Conservation (phyloP, 2,797 vertebrate species). For the Apogon talboti region DNA sequence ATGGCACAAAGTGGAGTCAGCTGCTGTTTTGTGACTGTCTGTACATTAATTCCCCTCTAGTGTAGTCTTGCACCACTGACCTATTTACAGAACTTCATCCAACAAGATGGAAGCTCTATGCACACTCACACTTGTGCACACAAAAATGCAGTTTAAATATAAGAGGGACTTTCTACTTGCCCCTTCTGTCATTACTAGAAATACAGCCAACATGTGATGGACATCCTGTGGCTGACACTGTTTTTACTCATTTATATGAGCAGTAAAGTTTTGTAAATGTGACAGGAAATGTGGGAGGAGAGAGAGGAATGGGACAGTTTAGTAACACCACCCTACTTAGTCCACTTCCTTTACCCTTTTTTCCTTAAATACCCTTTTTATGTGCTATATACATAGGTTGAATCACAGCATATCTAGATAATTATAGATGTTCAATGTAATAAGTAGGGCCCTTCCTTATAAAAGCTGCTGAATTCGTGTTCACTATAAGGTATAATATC, state of each 20-base stretch:
- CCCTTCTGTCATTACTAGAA: slow-evolving; percentile 8
- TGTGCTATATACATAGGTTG: slow-evolving; percentile 27
- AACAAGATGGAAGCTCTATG: slow-evolving; percentile 18
- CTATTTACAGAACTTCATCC: slow-evolving; percentile 61
- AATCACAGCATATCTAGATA: slow-evolving; percentile 47
- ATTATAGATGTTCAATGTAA: slow-evolving; percentile 44
- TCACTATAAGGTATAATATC: slow-evolving; percentile 35
- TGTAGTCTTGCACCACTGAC: slow-evolving; percentile 51
- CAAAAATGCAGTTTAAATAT: slow-evolving; percentile 23
- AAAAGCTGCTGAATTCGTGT: slow-evolving; percentile 46
- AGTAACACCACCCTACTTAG: slow-evolving; percentile 16
- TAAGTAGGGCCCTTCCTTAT: slow-evolving; percentile 20
- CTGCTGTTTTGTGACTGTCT: slow-evolving; percentile 40
- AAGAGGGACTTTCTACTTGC: slow-evolving; percentile 37
- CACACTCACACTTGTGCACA: slow-evolving; percentile 6
- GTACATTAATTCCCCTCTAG: slow-evolving; percentile 39
- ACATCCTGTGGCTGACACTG: slow-evolving; percentile 13
- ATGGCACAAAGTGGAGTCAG: slow-evolving; percentile 46
- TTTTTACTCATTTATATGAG: slow-evolving; percentile 3
- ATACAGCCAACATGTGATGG: slow-evolving; percentile 29
- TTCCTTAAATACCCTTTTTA: slow-evolving; percentile 31
- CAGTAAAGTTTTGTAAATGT: slow-evolving; percentile 19
- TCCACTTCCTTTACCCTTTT: slow-evolving; percentile 1
- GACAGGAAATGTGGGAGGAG: slow-evolving; percentile 26
- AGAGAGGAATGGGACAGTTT: slow-evolving; percentile 20